These are phyloP conservation scores for Dinocampus coccinellae DNA, from an alignment of 2,888 invertebrate species.

Conservation along the genomic window DNA sequence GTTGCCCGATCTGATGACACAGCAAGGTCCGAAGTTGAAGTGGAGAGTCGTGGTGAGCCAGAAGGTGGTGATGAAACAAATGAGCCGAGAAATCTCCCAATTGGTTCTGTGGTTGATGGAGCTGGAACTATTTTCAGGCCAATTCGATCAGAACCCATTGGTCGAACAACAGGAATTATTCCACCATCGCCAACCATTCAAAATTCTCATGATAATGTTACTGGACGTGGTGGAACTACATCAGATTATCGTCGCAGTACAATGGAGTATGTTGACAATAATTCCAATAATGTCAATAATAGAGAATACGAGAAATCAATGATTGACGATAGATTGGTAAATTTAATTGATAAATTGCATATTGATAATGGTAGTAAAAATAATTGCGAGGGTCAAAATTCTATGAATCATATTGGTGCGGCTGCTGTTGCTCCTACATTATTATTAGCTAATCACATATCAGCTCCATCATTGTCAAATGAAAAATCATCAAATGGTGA, in stretches of 20 bases:
- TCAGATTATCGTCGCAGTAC: conserved; percentile 66
- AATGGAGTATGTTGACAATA: conserved; percentile 70
- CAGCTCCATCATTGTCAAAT: conserved; percentile 49
- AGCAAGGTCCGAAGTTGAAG: conserved; percentile 73
- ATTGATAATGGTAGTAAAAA: conserved; percentile 56
- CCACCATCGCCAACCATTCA: conserved; percentile 60
- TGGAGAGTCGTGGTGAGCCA: conserved; percentile 69
- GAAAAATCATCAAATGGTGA: conserved; percentile 59
- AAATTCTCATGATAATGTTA: conserved; percentile 60
- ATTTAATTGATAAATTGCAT: conserved; percentile 62
- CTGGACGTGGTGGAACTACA: conserved; percentile 63
- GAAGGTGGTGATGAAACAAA: conserved; percentile 69
- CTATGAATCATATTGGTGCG: conserved; percentile 55
- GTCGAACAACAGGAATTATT: conserved; percentile 49
- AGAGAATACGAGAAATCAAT: conserved; percentile 54
- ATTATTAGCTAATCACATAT: conserved; percentile 60
- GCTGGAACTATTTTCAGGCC: conserved; percentile 61
- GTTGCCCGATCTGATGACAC: conserved; percentile 84
- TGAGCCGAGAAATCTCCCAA: conserved; percentile 55
- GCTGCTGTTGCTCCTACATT: conserved; percentile 60
- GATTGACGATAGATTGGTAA: conserved; percentile 57
- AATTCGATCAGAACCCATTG: conserved; percentile 63
- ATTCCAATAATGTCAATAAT: conserved; percentile 65
- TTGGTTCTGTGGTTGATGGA: conserved; percentile 50
- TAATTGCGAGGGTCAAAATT: conserved; percentile 50